phyloP scores from a whole-genome alignment of 2,888 invertebrate genomes.

The Perizoma flavofasciatum region DNA sequence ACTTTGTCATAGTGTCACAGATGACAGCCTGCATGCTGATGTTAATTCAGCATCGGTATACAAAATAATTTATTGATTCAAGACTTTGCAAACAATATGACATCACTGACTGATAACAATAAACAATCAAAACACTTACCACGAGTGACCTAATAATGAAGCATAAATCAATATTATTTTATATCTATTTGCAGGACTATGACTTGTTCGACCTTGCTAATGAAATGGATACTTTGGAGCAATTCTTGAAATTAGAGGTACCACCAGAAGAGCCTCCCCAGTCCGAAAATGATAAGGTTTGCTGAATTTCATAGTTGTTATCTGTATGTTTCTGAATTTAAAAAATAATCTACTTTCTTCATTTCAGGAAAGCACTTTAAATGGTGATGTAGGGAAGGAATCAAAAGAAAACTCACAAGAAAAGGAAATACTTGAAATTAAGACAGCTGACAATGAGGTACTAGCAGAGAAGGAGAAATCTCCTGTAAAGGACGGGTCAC shows the following conservation, averaged over 20 bases:
- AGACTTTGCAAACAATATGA: conserved; percentile 23
- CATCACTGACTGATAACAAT: conserved; percentile 18
- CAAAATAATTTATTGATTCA: conserved; percentile 39
- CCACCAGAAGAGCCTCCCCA: conserved; percentile 71
- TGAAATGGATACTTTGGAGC: conserved; percentile 94
- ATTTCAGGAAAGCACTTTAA: conserved; percentile 47
- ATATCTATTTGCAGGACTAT: conserved; percentile 90
- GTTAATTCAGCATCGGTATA: conserved; percentile 27
- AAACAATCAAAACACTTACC: conserved; percentile 17
- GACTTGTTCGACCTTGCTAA: conserved; percentile 96
- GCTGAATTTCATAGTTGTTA: conserved; percentile 3
- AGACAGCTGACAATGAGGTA: conserved; percentile 44
- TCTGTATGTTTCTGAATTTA: not conserved
- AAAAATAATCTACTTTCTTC: not conserved
- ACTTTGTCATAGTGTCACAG: conserved; percentile 13
- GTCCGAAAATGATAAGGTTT: conserved; percentile 57
- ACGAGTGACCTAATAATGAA: conserved; percentile 18
- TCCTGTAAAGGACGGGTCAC: too few species aligned
- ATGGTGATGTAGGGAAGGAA: conserved; percentile 65
- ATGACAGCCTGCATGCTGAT: conserved; percentile 31
- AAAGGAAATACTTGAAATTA: conserved; percentile 47
- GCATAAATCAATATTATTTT: conserved; percentile 17
- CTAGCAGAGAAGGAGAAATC: conserved; percentile 45
- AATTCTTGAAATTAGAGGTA: conserved; percentile 91
- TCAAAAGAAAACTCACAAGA: conserved; percentile 65